These are phyloP conservation scores for Poicephalus gulielmi DNA, from an alignment of 2,113 vertebrate species.

Conservation along the genomic window DNA sequence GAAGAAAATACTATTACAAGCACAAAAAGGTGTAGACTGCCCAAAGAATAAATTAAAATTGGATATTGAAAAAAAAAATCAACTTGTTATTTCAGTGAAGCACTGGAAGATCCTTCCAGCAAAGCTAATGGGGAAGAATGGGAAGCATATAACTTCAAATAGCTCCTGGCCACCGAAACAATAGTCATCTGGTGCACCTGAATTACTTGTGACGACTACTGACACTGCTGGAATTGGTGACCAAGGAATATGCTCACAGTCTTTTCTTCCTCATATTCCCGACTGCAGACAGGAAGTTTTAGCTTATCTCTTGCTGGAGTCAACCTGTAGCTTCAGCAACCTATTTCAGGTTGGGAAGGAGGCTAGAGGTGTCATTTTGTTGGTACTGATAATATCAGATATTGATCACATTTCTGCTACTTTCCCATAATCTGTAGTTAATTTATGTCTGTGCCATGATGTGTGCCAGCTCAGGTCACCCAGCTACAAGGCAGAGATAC, in stretches of 20 bases:
- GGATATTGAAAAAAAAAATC: background rate
- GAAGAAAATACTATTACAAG: background rate
- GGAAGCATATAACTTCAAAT: background rate
- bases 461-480: background rate
- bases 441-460: rapidly evolving
- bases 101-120: background rate
- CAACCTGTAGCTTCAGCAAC: background rate
- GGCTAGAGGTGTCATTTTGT: background rate
- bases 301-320: background rate
- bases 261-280: background rate
- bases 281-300: background rate
- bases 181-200: background rate
- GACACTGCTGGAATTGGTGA: background rate
- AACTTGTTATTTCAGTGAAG: background rate
- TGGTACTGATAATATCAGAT: background rate
- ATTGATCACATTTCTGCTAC: background rate
- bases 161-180: background rate
- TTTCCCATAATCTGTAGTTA: background rate
- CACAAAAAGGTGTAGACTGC: background rate
- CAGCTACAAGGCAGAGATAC: background rate
- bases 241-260: background rate
- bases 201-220: background rate
- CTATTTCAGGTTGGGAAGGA: background rate
- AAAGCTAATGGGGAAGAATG: background rate
- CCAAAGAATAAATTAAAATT: background rate